These are phyloP conservation scores for Helarctos malayanus DNA, from an alignment of 2,797 vertebrate species.

Conservation along the genomic window DNA sequence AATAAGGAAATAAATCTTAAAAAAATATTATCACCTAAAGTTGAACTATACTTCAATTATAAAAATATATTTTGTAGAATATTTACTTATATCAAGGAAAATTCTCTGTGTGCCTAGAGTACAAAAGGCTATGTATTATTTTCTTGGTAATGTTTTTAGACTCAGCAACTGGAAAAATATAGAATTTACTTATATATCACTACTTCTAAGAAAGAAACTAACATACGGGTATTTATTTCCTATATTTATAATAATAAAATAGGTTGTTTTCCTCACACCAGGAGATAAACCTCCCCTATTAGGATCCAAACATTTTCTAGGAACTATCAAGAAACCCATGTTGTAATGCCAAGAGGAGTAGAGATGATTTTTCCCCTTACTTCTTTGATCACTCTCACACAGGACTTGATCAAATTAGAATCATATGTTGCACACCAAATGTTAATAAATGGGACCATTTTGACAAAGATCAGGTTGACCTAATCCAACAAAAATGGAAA, in stretches of 20 bases:
- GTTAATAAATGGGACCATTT: neutral
- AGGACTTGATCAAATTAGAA: neutral
- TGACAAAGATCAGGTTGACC: neutral
- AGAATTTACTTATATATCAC: constrained; percentile 17
- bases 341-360: neutral
- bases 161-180: neutral
- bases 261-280: constrained; percentile 31
- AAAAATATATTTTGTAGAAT: constrained; percentile 23
- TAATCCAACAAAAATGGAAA: neutral
- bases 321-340: neutral
- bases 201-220: constrained; percentile 38
- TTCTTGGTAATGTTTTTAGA: constrained; percentile 43
- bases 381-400: neutral
- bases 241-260: constrained; percentile 19
- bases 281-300: neutral
- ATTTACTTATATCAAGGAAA: constrained; percentile 51
- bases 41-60: constrained; percentile 9
- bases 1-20: no score
- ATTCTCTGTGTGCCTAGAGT: neutral
- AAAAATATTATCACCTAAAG: constrained; percentile 9
- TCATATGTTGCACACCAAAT: neutral
- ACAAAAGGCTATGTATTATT: neutral
- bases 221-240: neutral
- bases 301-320: constrained; percentile 56
- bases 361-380: neutral